Evolutionary conservation across 2,797 vertebrate species (phyloP).

Genomic region (Enteromius paludinosus): DNA sequence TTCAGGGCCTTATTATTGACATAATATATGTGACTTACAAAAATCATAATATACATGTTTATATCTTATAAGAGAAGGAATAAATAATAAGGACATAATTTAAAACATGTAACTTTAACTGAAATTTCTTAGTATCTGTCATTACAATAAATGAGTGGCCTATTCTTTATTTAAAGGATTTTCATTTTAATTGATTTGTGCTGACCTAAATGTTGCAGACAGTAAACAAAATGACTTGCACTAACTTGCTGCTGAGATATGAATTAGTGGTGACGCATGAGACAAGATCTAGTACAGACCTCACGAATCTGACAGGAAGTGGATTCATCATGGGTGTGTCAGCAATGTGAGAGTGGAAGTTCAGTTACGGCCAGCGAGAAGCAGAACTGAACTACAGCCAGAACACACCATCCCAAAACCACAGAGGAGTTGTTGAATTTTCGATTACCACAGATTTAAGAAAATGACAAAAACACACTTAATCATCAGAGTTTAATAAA

Average conservation of each 20-base stretch:
- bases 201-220: background rate
- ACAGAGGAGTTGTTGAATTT: background rate
- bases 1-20: background rate
- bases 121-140: background rate
- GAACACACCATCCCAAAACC: slow-evolving; percentile 4
- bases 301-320: slow-evolving; percentile 51
- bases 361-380: background rate
- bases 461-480: background rate
- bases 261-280: slow-evolving; percentile 21
- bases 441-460: slow-evolving; percentile 5
- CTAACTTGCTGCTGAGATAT: slow-evolving; percentile 10
- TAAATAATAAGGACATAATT: background rate
- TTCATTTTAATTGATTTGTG: background rate
- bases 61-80: background rate
- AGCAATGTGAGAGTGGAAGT: slow-evolving; percentile 33
- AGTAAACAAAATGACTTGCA: background rate
- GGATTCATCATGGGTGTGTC: slow-evolving; percentile 37
- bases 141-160: background rate
- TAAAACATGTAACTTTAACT: background rate
- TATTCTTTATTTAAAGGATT: background rate
- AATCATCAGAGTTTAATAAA: slow-evolving; percentile 62
- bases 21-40: background rate
- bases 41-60: background rate
- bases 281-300: slow-evolving; percentile 4
- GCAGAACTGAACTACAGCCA: slow-evolving; percentile 28